Evolutionary conservation across 35 echinoderm and acorn worm species (phyloP), one percentile per base, ranked within the genome.

Genomic region (Heliocidaris erythrogramma): DNA sequence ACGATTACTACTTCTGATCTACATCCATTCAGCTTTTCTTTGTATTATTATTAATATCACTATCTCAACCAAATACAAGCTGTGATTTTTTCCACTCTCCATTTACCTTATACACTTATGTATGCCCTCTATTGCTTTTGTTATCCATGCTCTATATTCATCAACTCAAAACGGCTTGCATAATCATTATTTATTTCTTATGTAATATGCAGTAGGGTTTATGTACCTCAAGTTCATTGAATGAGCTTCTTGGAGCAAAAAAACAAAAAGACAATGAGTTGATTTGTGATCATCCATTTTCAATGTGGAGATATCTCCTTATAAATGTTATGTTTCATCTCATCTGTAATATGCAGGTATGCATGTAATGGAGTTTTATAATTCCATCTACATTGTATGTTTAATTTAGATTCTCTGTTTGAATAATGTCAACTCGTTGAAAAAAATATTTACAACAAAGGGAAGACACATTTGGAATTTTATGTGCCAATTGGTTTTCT

Each of bases 1-100:
- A 96, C 59, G 95, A 96, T 88, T 96, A 96, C 85, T 96, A 96
- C 93, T 96, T 96, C 93, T 94, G 86, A 88, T 92, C 91, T 48
- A 21, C 91, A 89, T 47, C 31, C 87, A 89, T 31, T 78, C 65
- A 78, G 65, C 65, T n/a, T 78, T 78, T 78, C 18, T 27, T 78
- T 78, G n/a, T 60, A 12, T 13, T 69, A 69, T 0, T 78, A 78
- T 78, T 78, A 78, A n/a, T 78, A 60, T 60, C 13, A 60, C 59
- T 14, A 78, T 78, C 65, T 27, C 65, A 27, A 78, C 52, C 52
- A 56, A 56, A 56, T 56, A 56, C 5, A 27, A 78, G 21, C 65
- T 78, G 65, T 78, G 27, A n/a, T 78, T 78, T 78, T 6, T 6
- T 78, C 0, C 7, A 5, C 21, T 27, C 27, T 78, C 65, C 27